Evolutionary conservation across 2,113 vertebrate genomes (phyloP), one percentile per base, ranked within the genome.

Genomic region (Zapornia atra): DNA sequence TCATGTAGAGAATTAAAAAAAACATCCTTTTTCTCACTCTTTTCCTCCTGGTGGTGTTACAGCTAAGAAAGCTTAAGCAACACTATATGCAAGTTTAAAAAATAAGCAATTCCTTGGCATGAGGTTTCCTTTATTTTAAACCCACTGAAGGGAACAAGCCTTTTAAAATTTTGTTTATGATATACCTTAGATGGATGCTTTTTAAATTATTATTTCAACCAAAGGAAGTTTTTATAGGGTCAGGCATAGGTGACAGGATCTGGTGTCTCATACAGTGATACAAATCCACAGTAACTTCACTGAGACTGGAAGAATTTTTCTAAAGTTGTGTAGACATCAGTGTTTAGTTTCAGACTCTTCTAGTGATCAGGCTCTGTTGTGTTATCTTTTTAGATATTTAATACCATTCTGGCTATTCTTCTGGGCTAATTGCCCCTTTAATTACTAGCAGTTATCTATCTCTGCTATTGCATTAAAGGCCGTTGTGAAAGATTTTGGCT

Each of bases 151-250:
- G 10, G 71, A 77, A 53, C 33, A 80, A 66, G 4, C 11, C 46
- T 63, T 88, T 95, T 79, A 72, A 25, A 51, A 26, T 51, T 71
- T 91, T 19, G 6, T 56, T 48, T 87, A 8, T 14, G 3, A 65
- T 82, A 46, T 53, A 59, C 72, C 34, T n/a, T 79, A 90, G 17
- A 42, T 86, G 17, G n/a, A 63, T 8, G 73, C 65, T 33, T 34
- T 91, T 48, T 71, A 92, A 76, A 82, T 64, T 88, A 84, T 54
- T 88, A 94, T 96, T 94, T 96, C 73, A 87, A 34, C 46, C 28
- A 33, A 86, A 24, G 51, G 36, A 96, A 91, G 57, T 18, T 83
- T 86, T 57, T 94, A 16, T 83, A 88, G 42, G 82, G 36, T 81
- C 31, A 38, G 48, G 19, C 21, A 22, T 48, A 48, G 21, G 34